phyloP scores from a whole-genome alignment of 2,797 vertebrate species.

The Psittacula echo region DNA sequence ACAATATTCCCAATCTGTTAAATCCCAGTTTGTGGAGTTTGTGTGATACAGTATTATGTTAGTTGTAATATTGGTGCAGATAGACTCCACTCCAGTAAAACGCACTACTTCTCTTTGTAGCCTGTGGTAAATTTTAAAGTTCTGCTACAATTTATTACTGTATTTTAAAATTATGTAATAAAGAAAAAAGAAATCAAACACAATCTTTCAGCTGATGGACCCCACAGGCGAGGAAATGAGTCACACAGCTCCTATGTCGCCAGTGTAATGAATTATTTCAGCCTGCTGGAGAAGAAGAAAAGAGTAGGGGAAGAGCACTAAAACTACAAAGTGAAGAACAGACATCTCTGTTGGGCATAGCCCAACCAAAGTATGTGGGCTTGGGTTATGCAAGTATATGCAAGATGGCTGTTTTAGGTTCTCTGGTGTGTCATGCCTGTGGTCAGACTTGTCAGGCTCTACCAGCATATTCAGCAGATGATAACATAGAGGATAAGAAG shows the following conservation, averaged over 20 bases:
- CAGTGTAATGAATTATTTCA: conserved; percentile 34
- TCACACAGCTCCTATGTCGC: background rate
- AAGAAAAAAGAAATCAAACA: background rate
- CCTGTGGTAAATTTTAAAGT: conserved; percentile 6
- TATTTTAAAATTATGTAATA: conserved; percentile 6
- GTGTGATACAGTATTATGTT: background rate
- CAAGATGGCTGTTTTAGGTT: background rate
- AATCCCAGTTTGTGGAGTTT: background rate
- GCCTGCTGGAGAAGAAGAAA: conserved; percentile 28
- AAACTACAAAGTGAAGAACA: background rate
- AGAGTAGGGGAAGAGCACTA: background rate
- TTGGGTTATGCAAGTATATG: background rate
- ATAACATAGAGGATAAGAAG: background rate
- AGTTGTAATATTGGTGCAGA: background rate
- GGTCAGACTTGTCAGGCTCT: background rate
- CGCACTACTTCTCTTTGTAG: background rate
- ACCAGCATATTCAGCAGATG: background rate
- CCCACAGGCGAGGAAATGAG: conserved; percentile 12
- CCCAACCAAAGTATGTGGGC: background rate
- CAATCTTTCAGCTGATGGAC: background rate
- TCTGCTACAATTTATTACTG: background rate
- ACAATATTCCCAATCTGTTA: background rate
- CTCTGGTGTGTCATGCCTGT: background rate
- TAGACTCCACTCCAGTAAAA: background rate
- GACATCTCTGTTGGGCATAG: background rate